Evolutionary conservation across 2,113 vertebrate genomes (phyloP), one percentile per base, ranked within the genome.

Genomic region (Hydrolagus affinis): DNA sequence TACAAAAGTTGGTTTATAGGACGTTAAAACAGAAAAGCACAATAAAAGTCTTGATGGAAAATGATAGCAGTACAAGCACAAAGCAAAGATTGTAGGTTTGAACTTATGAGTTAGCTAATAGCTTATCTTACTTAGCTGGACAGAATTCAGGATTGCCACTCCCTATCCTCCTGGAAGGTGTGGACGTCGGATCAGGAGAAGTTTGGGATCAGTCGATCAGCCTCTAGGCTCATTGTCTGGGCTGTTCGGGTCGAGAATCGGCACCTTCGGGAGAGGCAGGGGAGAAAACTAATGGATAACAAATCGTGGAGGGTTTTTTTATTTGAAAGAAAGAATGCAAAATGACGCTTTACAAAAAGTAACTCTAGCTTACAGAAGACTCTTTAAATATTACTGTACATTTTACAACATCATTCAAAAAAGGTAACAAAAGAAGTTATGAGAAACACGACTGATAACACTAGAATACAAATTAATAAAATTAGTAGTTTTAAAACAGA

Each of bases 351-450:
- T 68, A 83, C 62, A 66, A 83, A 66, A 83, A 64, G 28, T 80
- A 83, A 83, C 78, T 32, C 78, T 32, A 83, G 25, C 62, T 25
- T 62, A 83, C 25, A 4, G 78, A 66, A 14, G 28, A 64, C 64
- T 60, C 64, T 83, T 83, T 83, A 83, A 83, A 83, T 83, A 83
- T 83, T 66, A 83, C 78, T 83, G 78, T 83, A 83, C 78, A 83
- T 62, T 80, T 80, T 62, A 83, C 78, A 83, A 83, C 32, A 83
- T 66, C 78, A 83, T 66, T 68, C 78, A 83, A 66, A n/a, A 64
- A 83, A 9, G 62, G 64, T 44, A 74, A 30, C 78, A 21, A 19
- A 83, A 17, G 78, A 66, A 9, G 73, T 75, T 44, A 75, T 44
- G 56, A 15, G 73, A 75, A 57, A 66, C 78, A 68, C 44, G 44